Conservation (phyloP, 2,797 vertebrate species). For the Halcyon chelicuti region DNA sequence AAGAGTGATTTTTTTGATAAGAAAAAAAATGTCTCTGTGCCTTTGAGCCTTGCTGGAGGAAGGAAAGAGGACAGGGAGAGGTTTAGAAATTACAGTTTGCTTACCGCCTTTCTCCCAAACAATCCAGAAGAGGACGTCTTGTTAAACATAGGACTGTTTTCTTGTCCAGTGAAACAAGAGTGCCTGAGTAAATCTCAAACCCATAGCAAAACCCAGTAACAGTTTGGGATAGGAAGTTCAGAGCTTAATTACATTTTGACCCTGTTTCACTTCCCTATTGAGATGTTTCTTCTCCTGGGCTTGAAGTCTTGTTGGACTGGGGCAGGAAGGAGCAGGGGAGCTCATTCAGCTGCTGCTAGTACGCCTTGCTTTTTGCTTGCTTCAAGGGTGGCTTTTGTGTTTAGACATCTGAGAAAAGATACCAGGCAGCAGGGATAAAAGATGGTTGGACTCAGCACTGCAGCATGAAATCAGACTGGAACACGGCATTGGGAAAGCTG, state of each 20-base stretch:
- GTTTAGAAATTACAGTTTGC: background rate
- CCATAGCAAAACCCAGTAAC: background rate
- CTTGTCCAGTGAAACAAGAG: background rate
- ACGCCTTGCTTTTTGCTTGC: background rate
- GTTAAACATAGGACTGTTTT: background rate
- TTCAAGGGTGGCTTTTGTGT: conserved; percentile 55
- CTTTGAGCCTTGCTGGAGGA: background rate
- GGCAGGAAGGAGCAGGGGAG: background rate
- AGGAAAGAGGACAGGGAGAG: background rate
- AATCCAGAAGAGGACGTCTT: background rate
- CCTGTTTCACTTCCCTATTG: background rate
- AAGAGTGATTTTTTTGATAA: background rate
- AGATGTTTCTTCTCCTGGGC: background rate
- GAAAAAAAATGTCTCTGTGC: background rate
- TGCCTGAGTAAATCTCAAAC: background rate
- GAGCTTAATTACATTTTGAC: conserved; percentile 20
- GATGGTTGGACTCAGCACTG: background rate
- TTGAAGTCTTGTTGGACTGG: background rate
- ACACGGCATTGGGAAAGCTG: background rate
- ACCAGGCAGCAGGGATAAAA: conserved; percentile 29
- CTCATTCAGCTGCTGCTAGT: conserved; percentile 1
- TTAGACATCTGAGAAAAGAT: conserved; percentile 42
- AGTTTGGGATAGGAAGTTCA: background rate
- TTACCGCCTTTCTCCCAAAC: background rate
- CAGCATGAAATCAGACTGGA: conserved; percentile 64